Percentiles rank a stretch among this genome's conserved stretches.
phyloP scores from a whole-genome alignment of 2,888 invertebrate genomes.

The Eudasyphora cyanicolor region DNA sequence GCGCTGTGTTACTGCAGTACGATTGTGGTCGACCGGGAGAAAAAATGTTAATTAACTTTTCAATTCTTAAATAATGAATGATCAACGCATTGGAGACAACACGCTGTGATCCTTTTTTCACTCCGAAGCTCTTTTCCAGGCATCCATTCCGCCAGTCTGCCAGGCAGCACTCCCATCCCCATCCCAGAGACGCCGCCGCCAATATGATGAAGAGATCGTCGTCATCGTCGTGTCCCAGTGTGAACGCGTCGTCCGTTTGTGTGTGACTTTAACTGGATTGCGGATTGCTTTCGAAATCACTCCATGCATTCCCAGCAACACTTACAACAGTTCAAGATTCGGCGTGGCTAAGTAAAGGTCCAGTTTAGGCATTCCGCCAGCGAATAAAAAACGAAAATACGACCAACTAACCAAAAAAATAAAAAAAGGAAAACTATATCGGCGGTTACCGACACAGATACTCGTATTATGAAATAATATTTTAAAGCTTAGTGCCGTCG shows the following conservation, averaged over 20 bases:
- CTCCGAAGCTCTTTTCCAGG: slow-evolving; percentile 53
- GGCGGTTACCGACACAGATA: too few species aligned
- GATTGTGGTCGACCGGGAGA: slow-evolving; percentile 58
- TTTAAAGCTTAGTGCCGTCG: slow-evolving; percentile 38
- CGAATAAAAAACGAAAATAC: not conserved
- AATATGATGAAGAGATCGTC: slow-evolving; percentile 38
- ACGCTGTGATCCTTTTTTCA: slow-evolving; percentile 78
- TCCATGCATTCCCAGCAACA: slow-evolving; percentile 41
- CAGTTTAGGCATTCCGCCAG: slow-evolving; percentile 26
- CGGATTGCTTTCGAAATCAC: slow-evolving; percentile 53
- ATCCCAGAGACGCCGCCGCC: slow-evolving; percentile 11
- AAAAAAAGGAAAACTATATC: not conserved
- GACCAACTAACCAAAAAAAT: not conserved
- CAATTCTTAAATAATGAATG: slow-evolving; percentile 80
- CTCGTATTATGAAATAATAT: slow-evolving; percentile 44
- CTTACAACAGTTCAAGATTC: slow-evolving; percentile 34
- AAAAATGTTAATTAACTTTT: slow-evolving; percentile 81
- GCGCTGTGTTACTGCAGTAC: slow-evolving; percentile 5
- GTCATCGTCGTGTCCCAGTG: slow-evolving; percentile 39
- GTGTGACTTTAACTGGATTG: slow-evolving; percentile 53
- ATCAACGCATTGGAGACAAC: slow-evolving; percentile 79
- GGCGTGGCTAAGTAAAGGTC: not conserved
- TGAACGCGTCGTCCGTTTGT: slow-evolving; percentile 46
- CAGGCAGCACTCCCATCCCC: not conserved
- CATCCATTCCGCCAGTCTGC: too few species aligned